Percentiles rank a stretch among this genome's conserved stretches.
Evolutionary conservation across 53 echinoderm and acorn worm species (phyloP).

Genomic region (Arbacia lixula): DNA sequence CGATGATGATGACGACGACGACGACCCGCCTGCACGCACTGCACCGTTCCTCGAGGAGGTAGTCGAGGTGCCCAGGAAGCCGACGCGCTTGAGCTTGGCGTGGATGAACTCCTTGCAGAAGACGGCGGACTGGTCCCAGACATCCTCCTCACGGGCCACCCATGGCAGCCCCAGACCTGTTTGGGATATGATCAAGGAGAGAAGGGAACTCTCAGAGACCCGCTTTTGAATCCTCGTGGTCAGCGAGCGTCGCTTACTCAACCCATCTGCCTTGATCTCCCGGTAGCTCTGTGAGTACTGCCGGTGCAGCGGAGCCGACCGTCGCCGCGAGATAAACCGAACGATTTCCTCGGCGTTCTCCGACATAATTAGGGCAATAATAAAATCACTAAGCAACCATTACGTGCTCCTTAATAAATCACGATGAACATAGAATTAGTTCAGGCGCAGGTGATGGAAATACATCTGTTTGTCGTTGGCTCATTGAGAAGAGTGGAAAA

Average conservation of each 20-base stretch:
- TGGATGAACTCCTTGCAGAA: conserved; percentile 54
- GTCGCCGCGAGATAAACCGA: conserved; percentile 3
- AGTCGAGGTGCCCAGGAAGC: not conserved
- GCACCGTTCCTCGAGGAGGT: not conserved
- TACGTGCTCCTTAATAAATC: too few relatives aligned
- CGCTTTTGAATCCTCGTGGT: conserved; percentile 1
- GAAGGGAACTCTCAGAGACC: not conserved
- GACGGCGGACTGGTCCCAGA: conserved; percentile 16
- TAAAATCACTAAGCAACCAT: too few relatives aligned
- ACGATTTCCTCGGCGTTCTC: conserved; percentile 15
- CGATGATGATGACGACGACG: not conserved
- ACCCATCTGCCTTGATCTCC: conserved; percentile 3
- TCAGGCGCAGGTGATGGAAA: too few relatives aligned
- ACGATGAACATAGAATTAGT: too few relatives aligned
- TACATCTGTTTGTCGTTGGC: too few relatives aligned
- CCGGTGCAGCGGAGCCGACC: not conserved
- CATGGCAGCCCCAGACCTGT: conserved; percentile 43
- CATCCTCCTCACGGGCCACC: conserved; percentile 25
- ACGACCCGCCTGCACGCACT: not conserved
- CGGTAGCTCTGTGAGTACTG: conserved; percentile 6
- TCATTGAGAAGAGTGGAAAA: too few relatives aligned
- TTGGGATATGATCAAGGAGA: not conserved
- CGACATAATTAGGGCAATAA: too few relatives aligned
- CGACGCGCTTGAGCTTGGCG: conserved; percentile 29
- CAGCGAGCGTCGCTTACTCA: not conserved